Conservation (phyloP, 2,888 invertebrate genomes). For the Drosophila kambysellisi region DNA sequence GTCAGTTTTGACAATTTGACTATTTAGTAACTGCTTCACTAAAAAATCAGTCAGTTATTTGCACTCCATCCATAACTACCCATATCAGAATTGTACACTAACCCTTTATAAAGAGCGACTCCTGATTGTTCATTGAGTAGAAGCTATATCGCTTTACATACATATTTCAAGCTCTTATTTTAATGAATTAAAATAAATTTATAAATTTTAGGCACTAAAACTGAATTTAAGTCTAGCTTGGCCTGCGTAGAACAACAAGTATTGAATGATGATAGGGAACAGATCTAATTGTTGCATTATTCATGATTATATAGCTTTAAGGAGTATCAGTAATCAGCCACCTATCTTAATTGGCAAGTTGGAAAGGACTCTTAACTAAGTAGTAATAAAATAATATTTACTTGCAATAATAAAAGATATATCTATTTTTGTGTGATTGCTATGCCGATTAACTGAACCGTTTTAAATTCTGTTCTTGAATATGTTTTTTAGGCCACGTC, state of each 20-base stretch:
- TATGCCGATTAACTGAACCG: neutral
- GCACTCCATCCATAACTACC: neutral
- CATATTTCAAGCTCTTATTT: neutral
- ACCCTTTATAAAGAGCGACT: no score
- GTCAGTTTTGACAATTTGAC: neutral
- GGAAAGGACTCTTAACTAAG: neutral
- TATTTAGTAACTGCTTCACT: neutral
- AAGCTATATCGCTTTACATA: neutral
- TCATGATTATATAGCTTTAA: neutral
- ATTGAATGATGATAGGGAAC: neutral
- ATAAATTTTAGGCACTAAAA: neutral
- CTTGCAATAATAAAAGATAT: neutral
- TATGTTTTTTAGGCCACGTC: conserved; percentile 88
- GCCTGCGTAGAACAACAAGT: neutral
- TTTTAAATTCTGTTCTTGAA: conserved; percentile 7
- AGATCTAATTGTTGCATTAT: no score
- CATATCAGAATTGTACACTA: neutral
- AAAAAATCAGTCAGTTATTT: neutral
- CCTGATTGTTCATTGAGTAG: neutral
- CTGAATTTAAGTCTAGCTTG: neutral
- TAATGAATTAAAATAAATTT: no score
- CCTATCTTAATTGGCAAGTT: neutral
- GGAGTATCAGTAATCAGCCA: neutral
- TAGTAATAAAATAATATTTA: neutral
- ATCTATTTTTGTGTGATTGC: neutral